phyloP scores from a whole-genome alignment of 1,140 invertebrate genomes.

The Zophobas atratus region DNA sequence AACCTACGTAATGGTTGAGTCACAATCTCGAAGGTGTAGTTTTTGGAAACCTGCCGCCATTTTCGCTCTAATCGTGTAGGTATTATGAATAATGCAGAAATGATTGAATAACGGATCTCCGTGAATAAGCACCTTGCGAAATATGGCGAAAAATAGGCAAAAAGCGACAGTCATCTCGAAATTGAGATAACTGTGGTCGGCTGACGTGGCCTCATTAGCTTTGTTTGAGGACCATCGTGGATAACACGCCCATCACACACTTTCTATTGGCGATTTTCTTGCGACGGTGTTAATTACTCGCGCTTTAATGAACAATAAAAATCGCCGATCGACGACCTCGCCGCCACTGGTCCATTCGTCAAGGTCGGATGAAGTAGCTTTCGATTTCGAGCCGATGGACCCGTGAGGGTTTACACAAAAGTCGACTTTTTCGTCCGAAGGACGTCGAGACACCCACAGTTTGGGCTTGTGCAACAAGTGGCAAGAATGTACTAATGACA shows the following conservation, averaged over 20 bases:
- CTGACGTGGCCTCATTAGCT: constrained; percentile 3
- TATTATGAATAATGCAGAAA: constrained; percentile 42
- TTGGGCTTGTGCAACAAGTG: constrained; percentile 15
- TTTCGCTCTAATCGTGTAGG: constrained; percentile 24
- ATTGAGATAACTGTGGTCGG: constrained; percentile 11
- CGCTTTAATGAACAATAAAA: constrained; percentile 14
- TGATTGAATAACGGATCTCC: constrained; percentile 28
- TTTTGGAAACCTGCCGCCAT: constrained; percentile 44
- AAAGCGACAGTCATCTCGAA: constrained; percentile 12
- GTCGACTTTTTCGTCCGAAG: not conserved
- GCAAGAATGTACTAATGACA: constrained; percentile 18
- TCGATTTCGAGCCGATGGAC: constrained; percentile 25
- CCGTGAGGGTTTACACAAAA: not conserved
- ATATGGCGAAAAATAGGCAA: constrained; percentile 17
- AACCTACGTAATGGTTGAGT: constrained; percentile 26
- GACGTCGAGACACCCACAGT: constrained; percentile 17
- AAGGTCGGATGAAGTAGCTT: constrained; percentile 23
- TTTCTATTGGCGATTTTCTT: constrained; percentile 19
- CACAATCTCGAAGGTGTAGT: constrained; percentile 34
- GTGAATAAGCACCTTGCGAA: constrained; percentile 30
- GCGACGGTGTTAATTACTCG: constrained; percentile 11
- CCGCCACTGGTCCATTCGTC: constrained; percentile 20
- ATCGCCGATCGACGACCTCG: constrained; percentile 27
- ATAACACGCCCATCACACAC: constrained; percentile 11
- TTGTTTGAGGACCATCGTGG: not conserved